Evolutionary conservation across 2,113 vertebrate genomes (phyloP), one percentile per base, ranked within the genome.

Genomic region (Anoplopoma fimbria): DNA sequence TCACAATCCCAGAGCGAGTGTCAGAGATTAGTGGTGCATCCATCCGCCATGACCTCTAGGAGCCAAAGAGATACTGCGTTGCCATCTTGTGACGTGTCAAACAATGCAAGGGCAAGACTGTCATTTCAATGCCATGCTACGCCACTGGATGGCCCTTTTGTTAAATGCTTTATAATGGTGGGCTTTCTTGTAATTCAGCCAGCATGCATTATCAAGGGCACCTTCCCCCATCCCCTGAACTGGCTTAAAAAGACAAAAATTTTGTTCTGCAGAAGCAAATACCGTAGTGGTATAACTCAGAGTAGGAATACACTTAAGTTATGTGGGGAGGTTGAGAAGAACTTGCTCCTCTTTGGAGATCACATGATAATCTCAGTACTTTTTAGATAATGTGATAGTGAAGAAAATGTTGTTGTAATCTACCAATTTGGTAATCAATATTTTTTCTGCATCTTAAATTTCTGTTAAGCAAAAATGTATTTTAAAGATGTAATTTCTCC

Each of bases 91-190:
- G 88, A 85, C 60, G 89, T 92, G 90, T 93, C 89, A 90, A 90
- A 95, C 94, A 96, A 95, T 93, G 89, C 88, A 87, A 92, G 89
- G 94, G 89, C 93, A 95, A 90, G 84, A 83, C 92, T 95, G 95
- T 95, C 95, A 92, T 87, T 38, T 87, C 87, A 93, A 94, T 95
- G 93, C 93, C 93, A 94, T 83, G 89, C 91, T 40, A 27, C 25
- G 83, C 83, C 88, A 88, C 87, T 87, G 64, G 71, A 62, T 31
- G 87, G 70, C 72, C 82, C 88, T 79, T 93, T 96, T 96, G 93
- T 96, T 93, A 84, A 84, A 84, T 61, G 61, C 78, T 65, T 72
- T 64, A 91, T 93, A 91, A 87, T 77, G 82, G 93, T 85, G 84
- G 85, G 51, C 82, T 82, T 85, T 90, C 53, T 81, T 92, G 82